Conservation (phyloP, 92 coral and sea anemone species). For the Blastomussa wellsi region DNA sequence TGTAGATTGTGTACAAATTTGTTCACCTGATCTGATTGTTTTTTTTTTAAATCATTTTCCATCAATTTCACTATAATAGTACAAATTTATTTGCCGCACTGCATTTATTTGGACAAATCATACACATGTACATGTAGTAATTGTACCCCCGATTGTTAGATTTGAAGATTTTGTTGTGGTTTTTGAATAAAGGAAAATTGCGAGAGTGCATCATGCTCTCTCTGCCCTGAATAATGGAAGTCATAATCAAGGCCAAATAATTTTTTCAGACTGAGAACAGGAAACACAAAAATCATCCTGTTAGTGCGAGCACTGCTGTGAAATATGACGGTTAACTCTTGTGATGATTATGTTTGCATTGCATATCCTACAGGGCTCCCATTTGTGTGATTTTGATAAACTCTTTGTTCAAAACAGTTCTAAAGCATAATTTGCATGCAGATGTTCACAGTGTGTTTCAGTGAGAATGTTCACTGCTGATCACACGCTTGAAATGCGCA, state of each 20-base stretch:
- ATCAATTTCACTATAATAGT: too few species aligned
- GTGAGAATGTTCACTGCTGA: background rate
- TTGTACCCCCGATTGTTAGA: background rate
- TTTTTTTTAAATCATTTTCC: too few species aligned
- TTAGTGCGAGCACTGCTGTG: background rate
- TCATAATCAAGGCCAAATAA: background rate
- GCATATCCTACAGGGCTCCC: background rate
- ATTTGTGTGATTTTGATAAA: background rate
- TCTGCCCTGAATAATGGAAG: background rate
- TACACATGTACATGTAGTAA: background rate
- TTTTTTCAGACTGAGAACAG: slow-evolving; percentile 3
- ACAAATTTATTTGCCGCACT: slow-evolving; percentile 14
- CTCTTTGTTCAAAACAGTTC: too few species aligned
- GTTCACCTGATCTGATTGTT: background rate
- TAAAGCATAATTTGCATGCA: background rate
- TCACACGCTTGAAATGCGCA: background rate
- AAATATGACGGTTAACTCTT: background rate
- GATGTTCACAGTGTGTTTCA: background rate
- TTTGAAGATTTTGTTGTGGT: background rate
- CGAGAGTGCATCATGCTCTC: background rate
- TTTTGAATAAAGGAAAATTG: background rate
- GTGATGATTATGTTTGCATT: background rate
- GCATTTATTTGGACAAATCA: too few species aligned
- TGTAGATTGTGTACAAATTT: background rate
- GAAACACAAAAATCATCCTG: background rate